Base-by-base conservation (phyloP, 1,140 invertebrate species). In the Anoplophora glabripennis region DNA sequence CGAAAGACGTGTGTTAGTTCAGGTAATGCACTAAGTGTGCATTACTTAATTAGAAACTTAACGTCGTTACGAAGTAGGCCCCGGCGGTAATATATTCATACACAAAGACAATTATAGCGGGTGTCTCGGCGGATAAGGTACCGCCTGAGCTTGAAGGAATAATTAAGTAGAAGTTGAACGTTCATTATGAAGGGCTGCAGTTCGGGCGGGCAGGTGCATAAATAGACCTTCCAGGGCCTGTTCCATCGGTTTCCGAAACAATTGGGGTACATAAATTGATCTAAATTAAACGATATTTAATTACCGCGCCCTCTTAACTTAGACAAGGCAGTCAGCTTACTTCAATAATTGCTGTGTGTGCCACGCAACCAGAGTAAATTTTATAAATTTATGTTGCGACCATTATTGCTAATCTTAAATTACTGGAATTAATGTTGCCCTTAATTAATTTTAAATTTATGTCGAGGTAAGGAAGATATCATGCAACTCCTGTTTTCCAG, bases 281-380 rank as follows among this genome's bases (percentile, higher is more conserved):
- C 67, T 66, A 63, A 70, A 72, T 72, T 70, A 70, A 72, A 67
- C 70, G 70, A 67, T 72, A 72, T 72, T 72, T 72, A 72, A 72
- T 72, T 72, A 72, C 65, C 55, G 36, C 55, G 47, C 59, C 58
- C 63, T 65, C 65, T 62, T 65, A 65, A 65, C 46, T 63, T 53
- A 65, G 28, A 11, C 34, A 14, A 33, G 18, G 17, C n/a, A 35
- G 46, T 48, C 59, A 14, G 47, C 47, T 34, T 49, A 49, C 47
- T 49, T 49, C 47, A 49, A 49, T 49, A 35, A 49, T 49, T 49
- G 47, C 21, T 28, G 21, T 28, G 21, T 28, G 21, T 28, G 21
- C 47, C 34, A 35, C 47, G 34, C 47, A 49, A 35, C 47, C 44
- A 46, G 47, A 49, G 47, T 49, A 49, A 49, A 49, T 49, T 49